phyloP scores from a whole-genome alignment of 2,113 vertebrate species.

The Cariama cristata region DNA sequence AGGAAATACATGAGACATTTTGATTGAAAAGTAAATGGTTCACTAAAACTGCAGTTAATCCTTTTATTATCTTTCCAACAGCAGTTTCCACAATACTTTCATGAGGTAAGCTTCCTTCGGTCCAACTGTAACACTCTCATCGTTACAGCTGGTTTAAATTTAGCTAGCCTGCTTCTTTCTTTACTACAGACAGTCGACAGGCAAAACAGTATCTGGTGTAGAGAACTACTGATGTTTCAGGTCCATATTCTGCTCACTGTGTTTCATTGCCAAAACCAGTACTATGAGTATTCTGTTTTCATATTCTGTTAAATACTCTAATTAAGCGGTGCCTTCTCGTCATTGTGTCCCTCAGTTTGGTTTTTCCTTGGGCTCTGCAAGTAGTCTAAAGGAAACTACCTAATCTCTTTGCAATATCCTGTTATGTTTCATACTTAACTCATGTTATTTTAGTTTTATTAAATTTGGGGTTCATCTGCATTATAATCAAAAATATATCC shows the following conservation, averaged over 20 bases:
- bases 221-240: slow-evolving; percentile 6
- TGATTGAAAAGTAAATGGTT: slow-evolving; percentile 90
- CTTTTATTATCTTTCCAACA: slow-evolving; percentile 94
- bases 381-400: slow-evolving; percentile 88
- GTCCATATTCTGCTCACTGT: neutral
- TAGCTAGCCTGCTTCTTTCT: slow-evolving; percentile 66
- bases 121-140: slow-evolving; percentile 85
- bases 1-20: slow-evolving; percentile 97
- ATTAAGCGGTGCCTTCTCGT: slow-evolving; percentile 41
- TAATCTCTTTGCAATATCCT: slow-evolving; percentile 99
- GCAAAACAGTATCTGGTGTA: slow-evolving; percentile 31
- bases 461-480: slow-evolving; percentile 87
- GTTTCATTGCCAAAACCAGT: slow-evolving; percentile 32
- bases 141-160: slow-evolving; percentile 86
- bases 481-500: slow-evolving; percentile 95
- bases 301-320: slow-evolving; percentile 51
- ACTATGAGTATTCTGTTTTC: slow-evolving; percentile 26
- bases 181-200: slow-evolving; percentile 32
- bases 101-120: slow-evolving; percentile 82
- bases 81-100: slow-evolving; percentile 87
- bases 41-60: slow-evolving; percentile 90
- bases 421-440: slow-evolving; percentile 95
- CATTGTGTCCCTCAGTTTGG: slow-evolving; percentile 24
- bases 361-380: slow-evolving; percentile 73
- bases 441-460: slow-evolving; percentile 96